Conservation (phyloP, 2,797 vertebrate species). For the Cichlasoma orientale region DNA sequence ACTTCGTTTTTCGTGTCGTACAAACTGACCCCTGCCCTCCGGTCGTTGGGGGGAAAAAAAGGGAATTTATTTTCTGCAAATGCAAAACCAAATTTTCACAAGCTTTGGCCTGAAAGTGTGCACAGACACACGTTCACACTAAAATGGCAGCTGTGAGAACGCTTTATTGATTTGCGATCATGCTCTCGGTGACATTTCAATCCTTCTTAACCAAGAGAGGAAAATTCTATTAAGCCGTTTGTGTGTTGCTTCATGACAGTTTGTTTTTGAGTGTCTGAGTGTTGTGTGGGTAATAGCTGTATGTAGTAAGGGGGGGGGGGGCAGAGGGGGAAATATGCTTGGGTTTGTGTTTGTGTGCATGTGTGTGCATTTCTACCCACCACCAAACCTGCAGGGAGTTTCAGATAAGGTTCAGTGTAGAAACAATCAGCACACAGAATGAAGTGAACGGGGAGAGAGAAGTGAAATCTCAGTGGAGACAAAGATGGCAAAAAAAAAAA, state of each 20-base stretch:
- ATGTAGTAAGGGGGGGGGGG: neutral
- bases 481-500: neutral
- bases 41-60: constrained; percentile 16
- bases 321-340: neutral
- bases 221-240: constrained; percentile 56
- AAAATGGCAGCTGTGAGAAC: constrained; percentile 47
- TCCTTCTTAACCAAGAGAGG: constrained; percentile 58
- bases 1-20: neutral
- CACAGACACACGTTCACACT: neutral
- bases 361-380: neutral
- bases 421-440: constrained; percentile 46
- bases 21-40: constrained; percentile 41
- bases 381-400: constrained; percentile 48
- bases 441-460: constrained; percentile 27
- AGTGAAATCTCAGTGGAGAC: constrained; percentile 22
- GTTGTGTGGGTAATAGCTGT: neutral
- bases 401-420: constrained; percentile 35
- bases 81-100: constrained; percentile 4
- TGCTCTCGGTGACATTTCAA: constrained; percentile 65
- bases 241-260: constrained; percentile 25
- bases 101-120: neutral
- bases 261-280: neutral
- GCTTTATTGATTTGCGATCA: constrained; percentile 69
- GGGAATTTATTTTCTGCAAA: neutral
- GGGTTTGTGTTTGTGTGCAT: neutral